These are phyloP conservation scores for Galemys pyrenaicus DNA, from an alignment of 2,113 vertebrate genomes.

Conservation along the genomic window DNA sequence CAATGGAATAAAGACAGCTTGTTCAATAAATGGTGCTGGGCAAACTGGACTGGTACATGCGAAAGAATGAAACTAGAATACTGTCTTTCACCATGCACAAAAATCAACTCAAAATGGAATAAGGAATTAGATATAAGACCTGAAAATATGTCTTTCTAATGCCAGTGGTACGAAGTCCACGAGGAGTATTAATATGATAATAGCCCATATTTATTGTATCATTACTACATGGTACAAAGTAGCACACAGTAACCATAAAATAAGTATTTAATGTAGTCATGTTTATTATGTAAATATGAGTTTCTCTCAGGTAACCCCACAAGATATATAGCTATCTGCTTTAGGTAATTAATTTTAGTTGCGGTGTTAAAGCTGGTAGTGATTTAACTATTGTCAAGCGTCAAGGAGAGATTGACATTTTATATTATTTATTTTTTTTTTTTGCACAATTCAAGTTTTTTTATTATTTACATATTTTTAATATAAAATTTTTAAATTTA, in stretches of 20 bases:
- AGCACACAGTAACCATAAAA: neutral
- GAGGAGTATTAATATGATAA: neutral
- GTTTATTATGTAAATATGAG: neutral
- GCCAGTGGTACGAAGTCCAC: neutral
- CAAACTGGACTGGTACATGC: too few species aligned
- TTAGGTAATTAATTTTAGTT: neutral
- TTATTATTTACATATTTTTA: too few species aligned
- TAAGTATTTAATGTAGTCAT: neutral
- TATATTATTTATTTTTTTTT: too few species aligned
- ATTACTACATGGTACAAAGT: neutral
- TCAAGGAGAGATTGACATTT: neutral
- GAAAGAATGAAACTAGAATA: too few species aligned
- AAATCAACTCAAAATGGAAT: too few species aligned
- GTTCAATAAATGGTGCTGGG: too few species aligned
- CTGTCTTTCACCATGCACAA: too few species aligned
- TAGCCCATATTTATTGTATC: neutral
- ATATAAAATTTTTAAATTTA: too few species aligned
- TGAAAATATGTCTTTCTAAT: neutral
- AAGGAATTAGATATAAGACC: too few species aligned
- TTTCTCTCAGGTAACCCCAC: neutral
- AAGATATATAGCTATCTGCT: neutral
- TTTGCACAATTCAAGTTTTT: too few species aligned
- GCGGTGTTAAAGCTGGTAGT: neutral
- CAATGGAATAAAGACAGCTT: too few species aligned
- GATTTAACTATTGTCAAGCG: neutral